These are phyloP conservation scores for Lasioglossum marginatum DNA, from an alignment of 2,888 invertebrate species.

Conservation along the genomic window DNA sequence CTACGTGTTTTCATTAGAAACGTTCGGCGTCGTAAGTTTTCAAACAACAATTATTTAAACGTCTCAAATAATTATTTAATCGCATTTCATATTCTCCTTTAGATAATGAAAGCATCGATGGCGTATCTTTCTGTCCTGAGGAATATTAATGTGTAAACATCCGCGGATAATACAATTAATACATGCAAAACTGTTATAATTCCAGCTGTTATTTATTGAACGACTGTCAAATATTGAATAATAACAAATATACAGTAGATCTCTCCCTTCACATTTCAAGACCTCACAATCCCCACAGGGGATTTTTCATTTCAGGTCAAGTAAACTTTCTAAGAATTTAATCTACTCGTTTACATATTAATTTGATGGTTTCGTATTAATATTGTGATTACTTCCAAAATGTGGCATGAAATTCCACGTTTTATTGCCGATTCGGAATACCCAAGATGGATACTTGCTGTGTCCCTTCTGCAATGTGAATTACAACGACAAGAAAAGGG, in stretches of 20 bases:
- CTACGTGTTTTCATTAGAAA: conserved; percentile 70
- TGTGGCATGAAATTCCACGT: neutral
- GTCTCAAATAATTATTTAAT: neutral
- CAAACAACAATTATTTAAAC: neutral
- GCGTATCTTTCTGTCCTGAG: conserved; percentile 66
- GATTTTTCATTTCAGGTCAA: neutral
- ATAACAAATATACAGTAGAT: conserved; percentile 2
- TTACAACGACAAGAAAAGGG: neutral
- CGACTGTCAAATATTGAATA: neutral
- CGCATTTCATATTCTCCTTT: conserved; percentile 12
- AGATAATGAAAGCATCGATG: conserved; percentile 68
- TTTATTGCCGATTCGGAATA: neutral
- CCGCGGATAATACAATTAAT: neutral
- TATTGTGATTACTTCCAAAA: neutral
- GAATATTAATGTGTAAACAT: conserved; percentile 38
- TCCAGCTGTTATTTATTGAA: conserved; percentile 2
- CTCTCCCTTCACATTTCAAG: neutral
- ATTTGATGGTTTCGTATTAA: no score
- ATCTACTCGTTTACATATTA: neutral
- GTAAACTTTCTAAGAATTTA: no score
- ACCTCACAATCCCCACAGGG: no score
- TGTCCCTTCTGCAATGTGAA: neutral
- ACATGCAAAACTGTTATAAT: neutral
- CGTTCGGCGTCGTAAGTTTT: conserved; percentile 69
- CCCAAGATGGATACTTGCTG: no score